Conservation (phyloP, 2,888 invertebrate species). For the Drosophila birchii region DNA sequence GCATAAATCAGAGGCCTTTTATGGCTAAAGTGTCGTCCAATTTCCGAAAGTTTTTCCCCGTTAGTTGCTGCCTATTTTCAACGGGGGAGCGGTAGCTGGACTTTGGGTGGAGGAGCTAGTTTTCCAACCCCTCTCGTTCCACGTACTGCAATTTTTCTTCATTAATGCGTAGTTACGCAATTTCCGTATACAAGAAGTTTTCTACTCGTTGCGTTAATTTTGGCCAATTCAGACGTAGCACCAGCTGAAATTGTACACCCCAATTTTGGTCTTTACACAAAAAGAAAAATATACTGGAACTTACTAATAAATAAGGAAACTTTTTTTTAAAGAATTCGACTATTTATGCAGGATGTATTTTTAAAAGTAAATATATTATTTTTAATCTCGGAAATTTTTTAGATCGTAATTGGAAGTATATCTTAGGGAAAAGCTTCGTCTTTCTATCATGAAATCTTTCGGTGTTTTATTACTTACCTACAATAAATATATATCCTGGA, state of each 20-base stretch:
- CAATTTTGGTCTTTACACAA: not conserved
- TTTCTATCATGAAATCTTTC: too few relatives aligned
- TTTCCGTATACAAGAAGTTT: constrained; percentile 68
- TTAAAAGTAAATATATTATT: too few relatives aligned
- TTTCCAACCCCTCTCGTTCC: constrained; percentile 7
- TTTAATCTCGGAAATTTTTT: too few relatives aligned
- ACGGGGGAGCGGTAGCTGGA: constrained; percentile 1
- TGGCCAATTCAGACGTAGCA: constrained; percentile 69
- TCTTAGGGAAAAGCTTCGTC: too few relatives aligned
- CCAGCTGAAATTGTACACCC: constrained; percentile 49
- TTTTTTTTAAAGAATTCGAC: not conserved
- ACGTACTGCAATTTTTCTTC: constrained; percentile 71
- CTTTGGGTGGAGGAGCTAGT: constrained; percentile 1
- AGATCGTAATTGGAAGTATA: too few relatives aligned
- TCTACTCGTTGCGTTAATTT: constrained; percentile 73
- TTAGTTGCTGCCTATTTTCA: constrained; percentile 31
- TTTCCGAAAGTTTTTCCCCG: constrained; percentile 59
- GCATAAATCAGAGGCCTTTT: constrained; percentile 76
- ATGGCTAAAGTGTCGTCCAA: constrained; percentile 77
- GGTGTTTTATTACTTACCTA: too few relatives aligned
- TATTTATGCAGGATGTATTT: not conserved
- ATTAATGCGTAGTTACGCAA: constrained; percentile 79
- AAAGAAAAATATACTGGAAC: not conserved
- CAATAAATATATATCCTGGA: too few relatives aligned
- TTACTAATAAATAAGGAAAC: not conserved